Conservation (phyloP, 2,888 invertebrate genomes). For the Linnaemya tessellans region DNA sequence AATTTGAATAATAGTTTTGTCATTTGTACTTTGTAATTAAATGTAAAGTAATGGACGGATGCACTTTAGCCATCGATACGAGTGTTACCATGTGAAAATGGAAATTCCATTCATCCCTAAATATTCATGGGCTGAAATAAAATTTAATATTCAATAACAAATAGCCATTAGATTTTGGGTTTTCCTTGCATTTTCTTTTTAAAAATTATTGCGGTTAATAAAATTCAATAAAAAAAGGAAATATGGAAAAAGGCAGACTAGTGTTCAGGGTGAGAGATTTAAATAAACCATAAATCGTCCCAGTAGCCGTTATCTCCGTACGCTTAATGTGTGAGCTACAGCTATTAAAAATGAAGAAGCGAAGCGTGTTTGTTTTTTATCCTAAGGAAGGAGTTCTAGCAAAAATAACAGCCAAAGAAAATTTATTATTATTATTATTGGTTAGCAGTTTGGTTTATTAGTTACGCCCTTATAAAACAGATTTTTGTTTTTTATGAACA, state of each 20-base stretch:
- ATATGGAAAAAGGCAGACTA: not conserved
- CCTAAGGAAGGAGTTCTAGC: not conserved
- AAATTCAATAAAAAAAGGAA: constrained; percentile 32
- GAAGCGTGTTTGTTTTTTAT: not conserved
- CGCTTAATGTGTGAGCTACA: not conserved
- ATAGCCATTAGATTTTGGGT: constrained; percentile 64
- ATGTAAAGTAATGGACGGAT: constrained; percentile 11
- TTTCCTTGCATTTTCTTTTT: constrained; percentile 4
- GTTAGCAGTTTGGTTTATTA: constrained; percentile 58
- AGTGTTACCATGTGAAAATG: constrained; percentile 17
- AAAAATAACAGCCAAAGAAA: constrained; percentile 38
- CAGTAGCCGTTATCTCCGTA: constrained; percentile 25
- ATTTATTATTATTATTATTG: constrained; percentile 70
- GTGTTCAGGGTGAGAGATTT: constrained; percentile 2
- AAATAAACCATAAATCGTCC: not conserved
- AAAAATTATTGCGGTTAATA: constrained; percentile 38
- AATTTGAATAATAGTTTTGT: constrained; percentile 71
- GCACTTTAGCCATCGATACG: not conserved
- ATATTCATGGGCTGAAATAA: not conserved
- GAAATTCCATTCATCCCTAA: not conserved
- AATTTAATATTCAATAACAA: constrained; percentile 62
- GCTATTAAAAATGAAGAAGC: constrained; percentile 10
- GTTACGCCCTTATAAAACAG: constrained; percentile 67
- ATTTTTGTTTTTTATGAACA: constrained; percentile 1
- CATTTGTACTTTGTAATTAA: constrained; percentile 55